phyloP scores from a whole-genome alignment of 2,113 vertebrate species.

The Centropristis striata region DNA sequence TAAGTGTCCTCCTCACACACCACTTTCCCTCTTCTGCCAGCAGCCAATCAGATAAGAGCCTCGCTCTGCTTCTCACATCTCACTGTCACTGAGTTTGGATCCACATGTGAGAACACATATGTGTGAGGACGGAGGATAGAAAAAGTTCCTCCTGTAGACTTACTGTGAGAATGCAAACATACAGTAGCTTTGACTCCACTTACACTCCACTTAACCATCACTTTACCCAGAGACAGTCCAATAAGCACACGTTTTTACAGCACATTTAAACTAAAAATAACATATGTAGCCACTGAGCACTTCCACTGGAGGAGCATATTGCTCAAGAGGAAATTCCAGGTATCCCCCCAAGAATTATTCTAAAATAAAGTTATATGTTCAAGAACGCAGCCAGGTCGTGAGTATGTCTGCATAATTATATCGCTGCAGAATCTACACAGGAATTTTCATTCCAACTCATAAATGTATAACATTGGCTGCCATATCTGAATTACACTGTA shows the following conservation, averaged over 20 bases:
- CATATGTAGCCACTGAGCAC: background rate
- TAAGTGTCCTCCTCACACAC: constrained; percentile 20
- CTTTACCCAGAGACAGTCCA: background rate
- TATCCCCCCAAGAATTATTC: too few relatives aligned
- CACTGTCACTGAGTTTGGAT: background rate
- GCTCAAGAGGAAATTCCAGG: background rate
- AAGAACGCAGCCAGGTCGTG: too few relatives aligned
- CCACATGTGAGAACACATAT: background rate
- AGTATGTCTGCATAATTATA: too few relatives aligned
- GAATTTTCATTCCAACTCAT: too few relatives aligned
- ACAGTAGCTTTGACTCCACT: constrained; percentile 7
- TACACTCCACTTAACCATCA: constrained; percentile 6
- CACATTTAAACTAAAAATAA: background rate
- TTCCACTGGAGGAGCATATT: background rate
- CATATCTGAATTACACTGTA: too few relatives aligned
- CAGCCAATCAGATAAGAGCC: constrained; percentile 54
- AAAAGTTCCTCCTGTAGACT: background rate
- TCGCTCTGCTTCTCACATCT: background rate
- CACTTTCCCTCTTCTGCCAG: constrained; percentile 20
- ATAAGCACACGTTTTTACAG: background rate
- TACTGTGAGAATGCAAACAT: constrained; percentile 1
- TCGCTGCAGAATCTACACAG: too few relatives aligned
- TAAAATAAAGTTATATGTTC: too few relatives aligned
- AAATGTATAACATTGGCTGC: too few relatives aligned
- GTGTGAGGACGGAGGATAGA: background rate